Evolutionary conservation across 2,797 vertebrate species (phyloP), one percentile per base, ranked within the genome.

Genomic region (Scarus forsteni): DNA sequence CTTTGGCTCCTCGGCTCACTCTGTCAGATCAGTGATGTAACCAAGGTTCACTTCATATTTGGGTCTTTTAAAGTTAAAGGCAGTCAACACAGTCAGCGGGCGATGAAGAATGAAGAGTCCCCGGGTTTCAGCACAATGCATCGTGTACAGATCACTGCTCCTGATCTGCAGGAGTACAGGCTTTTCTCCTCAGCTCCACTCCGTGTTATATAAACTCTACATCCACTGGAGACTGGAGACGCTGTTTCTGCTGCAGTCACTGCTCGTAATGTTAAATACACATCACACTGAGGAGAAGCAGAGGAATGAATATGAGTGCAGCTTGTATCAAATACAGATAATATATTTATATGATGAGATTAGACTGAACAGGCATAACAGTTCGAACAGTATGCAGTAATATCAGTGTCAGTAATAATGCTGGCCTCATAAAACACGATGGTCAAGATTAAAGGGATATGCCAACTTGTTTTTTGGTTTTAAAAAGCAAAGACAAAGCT

Each of bases 121-220:
- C 13, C 0, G 39, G 42, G 43, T 75, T 76, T 43, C 43, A 42
- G 70, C 52, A 57, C 61, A 66, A 18, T 60, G 61, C 55, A 81
- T 86, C 77, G 75, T 67, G 50, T 69, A 75, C 81, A 79, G 79
- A 78, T 88, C 77, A 63, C 69, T 66, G 85, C 82, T 60, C 63
- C 66, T n/a, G 51, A 75, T 63, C 73, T 64, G 18, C 63, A 56
- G 63, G 48, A 64, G 3, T 7, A 36, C 60, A 54, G 74, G 60
- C 77, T 50, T 63, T 34, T 40, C 69, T 77, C 53, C 72, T 49
- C 56, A 16, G 60, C 58, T 73, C 66, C 46, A 15, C 66, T 77
- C 52, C 6, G 64, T 59, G 72, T 86, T 88, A 80, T 15, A 66
- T 88, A 85, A 88, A 75, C 18, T 63, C 45, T n/a, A 19, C 58